A percentile compares a stretch with the other conserved stretches of the same genome.
Conservation (phyloP, 2,888 invertebrate genomes). For the Lissocephala sabroskyi region DNA sequence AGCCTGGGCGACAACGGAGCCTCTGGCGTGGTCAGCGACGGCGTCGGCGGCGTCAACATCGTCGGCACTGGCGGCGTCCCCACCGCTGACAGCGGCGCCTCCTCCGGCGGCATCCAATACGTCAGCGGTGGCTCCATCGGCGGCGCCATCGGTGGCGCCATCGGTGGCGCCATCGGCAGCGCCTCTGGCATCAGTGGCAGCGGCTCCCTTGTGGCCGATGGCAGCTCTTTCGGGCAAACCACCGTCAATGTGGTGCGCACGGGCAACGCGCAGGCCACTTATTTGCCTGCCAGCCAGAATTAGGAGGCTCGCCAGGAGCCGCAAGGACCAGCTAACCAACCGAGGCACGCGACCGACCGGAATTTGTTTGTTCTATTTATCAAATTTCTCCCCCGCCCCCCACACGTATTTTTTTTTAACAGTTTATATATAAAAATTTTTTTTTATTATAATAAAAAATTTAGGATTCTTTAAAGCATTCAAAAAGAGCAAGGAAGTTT, state of each 20-base stretch:
- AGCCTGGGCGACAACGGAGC: conserved; percentile 52
- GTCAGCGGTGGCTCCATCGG: conserved; percentile 8
- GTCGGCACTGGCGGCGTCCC: conserved; percentile 47
- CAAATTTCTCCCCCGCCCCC: background rate
- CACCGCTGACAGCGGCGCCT: conserved; percentile 4
- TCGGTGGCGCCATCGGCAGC: too few relatives aligned
- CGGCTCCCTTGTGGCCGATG: conserved; percentile 5
- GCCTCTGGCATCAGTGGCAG: background rate
- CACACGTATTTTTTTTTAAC: conserved; percentile 17
- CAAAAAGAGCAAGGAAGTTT: conserved; percentile 30
- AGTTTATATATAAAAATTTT: conserved; percentile 17
- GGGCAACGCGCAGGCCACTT: conserved; percentile 32
- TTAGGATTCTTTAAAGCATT: conserved; percentile 52
- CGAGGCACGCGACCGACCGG: too few relatives aligned
- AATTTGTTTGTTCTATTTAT: conserved; percentile 3
- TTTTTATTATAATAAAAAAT: conserved; percentile 48
- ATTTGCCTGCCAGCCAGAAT: conserved; percentile 50
- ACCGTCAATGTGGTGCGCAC: conserved; percentile 23
- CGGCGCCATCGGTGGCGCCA: background rate
- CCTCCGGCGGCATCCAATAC: background rate
- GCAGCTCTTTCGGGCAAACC: background rate
- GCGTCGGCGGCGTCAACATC: conserved; percentile 31
- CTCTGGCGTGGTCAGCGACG: conserved; percentile 41
- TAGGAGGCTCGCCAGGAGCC: conserved; percentile 6
- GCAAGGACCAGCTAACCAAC: too few relatives aligned